Percentiles rank a stretch among this genome's conserved stretches.
Evolutionary conservation across 2,888 invertebrate species (phyloP).

Genomic region (Papilio protenor): DNA sequence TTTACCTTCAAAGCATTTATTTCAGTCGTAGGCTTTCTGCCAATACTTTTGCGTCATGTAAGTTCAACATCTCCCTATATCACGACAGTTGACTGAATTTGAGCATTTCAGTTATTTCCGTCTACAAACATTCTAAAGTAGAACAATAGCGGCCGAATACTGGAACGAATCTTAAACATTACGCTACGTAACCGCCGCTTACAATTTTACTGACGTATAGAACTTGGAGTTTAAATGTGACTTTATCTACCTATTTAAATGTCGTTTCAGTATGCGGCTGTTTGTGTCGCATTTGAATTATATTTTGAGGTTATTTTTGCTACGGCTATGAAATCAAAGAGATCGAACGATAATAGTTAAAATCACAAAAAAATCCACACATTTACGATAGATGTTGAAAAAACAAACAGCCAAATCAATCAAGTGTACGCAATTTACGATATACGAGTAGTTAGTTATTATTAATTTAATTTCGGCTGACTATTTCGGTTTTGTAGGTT

Average conservation of each 20-base stretch:
- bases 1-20: constrained; percentile 33
- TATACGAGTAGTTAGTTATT: not conserved
- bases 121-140: constrained; percentile 31
- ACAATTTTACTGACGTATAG: too few species aligned
- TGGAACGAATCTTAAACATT: too few species aligned
- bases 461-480: not conserved
- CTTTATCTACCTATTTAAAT: too few species aligned
- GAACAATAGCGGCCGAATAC: not conserved
- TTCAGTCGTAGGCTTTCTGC: constrained; percentile 37
- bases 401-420: not conserved
- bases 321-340: not conserved
- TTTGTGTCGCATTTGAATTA: not conserved
- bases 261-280: too few species aligned
- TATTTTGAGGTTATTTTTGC: constrained; percentile 3
- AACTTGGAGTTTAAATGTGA: too few species aligned
- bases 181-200: too few species aligned
- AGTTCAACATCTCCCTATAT: constrained; percentile 5
- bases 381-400: not conserved
- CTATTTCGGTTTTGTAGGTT: not conserved
- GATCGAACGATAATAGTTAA: not conserved
- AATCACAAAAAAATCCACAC: constrained; percentile 15
- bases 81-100: constrained; percentile 12
- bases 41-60: constrained; percentile 30
- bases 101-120: constrained; percentile 21
- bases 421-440: not conserved